A percentile compares a stretch with the other conserved stretches of the same genome.
Evolutionary conservation across 2,113 vertebrate genomes (phyloP).

Genomic region (Callorhinus ursinus): DNA sequence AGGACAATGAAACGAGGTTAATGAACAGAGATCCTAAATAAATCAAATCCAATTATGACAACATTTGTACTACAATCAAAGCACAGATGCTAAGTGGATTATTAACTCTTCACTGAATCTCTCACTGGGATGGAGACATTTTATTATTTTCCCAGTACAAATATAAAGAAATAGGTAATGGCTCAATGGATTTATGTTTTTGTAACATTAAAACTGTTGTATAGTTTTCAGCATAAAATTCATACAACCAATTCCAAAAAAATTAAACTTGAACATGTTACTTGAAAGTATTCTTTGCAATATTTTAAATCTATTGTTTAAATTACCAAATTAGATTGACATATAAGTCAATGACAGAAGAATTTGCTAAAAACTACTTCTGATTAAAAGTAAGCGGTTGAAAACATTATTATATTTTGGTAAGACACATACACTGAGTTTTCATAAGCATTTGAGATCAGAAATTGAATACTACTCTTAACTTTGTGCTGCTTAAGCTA

Average conservation of each 20-base stretch:
- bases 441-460: not conserved
- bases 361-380: conserved; percentile 22
- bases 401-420: conserved; percentile 37
- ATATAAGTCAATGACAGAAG: conserved; percentile 11
- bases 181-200: conserved; percentile 15
- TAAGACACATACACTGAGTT: not conserved
- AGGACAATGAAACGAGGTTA: conserved; percentile 22
- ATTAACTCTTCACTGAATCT: not conserved
- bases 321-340: conserved; percentile 40
- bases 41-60: conserved; percentile 15
- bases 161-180: conserved; percentile 25
- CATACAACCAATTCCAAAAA: not conserved
- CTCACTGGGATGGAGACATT: conserved; percentile 1
- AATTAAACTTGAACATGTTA: not conserved
- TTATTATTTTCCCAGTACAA: conserved; percentile 25
- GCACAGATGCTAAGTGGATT: not conserved
- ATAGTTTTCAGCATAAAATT: conserved; percentile 26
- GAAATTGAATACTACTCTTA: conserved; percentile 15
- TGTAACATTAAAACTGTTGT: not conserved
- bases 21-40: conserved; percentile 8
- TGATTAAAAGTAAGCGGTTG: conserved; percentile 28
- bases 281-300: not conserved
- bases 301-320: conserved; percentile 55
- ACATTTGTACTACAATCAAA: not conserved
- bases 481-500: conserved; percentile 32